Evolutionary conservation across 2,113 vertebrate genomes (phyloP).

Genomic region (Cacatua alba): DNA sequence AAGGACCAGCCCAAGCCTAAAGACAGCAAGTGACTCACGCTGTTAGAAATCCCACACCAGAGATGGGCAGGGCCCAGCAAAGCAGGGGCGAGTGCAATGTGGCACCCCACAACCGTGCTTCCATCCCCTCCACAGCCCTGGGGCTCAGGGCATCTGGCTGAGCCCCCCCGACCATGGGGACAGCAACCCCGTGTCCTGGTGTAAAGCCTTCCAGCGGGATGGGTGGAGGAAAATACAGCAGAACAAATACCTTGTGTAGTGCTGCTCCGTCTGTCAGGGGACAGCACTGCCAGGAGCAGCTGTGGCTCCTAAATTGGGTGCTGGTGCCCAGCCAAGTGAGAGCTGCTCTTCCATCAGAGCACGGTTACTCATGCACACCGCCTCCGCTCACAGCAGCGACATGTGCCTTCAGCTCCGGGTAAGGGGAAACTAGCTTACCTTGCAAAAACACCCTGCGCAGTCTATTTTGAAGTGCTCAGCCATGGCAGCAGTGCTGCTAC

Average conservation of each 20-base stretch:
- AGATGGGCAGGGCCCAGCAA: not conserved
- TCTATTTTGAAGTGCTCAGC: rapidly evolving
- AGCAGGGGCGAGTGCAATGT: rapidly evolving
- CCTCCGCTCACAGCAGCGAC: rapidly evolving
- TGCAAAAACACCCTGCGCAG: rapidly evolving
- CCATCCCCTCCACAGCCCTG: rapidly evolving
- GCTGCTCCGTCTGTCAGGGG: not conserved
- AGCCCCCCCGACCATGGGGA: rapidly evolving
- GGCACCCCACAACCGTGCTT: rapidly evolving
- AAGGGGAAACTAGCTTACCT: not conserved
- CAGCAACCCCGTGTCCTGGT: rapidly evolving
- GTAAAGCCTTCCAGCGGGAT: rapidly evolving
- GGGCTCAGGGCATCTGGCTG: rapidly evolving
- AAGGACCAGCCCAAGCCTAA: not conserved
- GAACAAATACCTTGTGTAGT: rapidly evolving
- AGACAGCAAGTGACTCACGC: not conserved
- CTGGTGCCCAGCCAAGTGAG: not conserved
- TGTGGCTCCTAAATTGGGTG: not conserved
- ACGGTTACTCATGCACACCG: rapidly evolving
- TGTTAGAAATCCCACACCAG: rapidly evolving
- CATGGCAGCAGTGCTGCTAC: rapidly evolving
- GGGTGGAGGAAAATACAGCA: rapidly evolving
- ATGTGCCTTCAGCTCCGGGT: rapidly evolving
- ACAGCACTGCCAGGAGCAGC: not conserved
- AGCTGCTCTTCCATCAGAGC: not conserved